Base-by-base conservation (phyloP, 2,797 vertebrate genomes). In the Oophaga sylvatica region DNA sequence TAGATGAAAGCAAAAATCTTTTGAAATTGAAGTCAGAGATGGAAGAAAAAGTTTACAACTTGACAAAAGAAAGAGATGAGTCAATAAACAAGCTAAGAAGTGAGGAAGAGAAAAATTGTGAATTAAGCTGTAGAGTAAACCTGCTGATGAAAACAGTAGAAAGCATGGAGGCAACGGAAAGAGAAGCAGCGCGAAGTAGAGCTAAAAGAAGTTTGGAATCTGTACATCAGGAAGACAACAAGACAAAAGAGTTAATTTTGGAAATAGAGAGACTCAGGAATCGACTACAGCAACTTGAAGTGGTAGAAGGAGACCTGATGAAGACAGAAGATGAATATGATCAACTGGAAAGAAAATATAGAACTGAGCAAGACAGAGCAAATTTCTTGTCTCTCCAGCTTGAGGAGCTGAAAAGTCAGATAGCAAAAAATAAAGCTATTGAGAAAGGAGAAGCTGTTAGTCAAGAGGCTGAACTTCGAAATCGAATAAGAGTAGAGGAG, bases 261-360 rank as follows among this genome's bases (percentile, higher is more conserved):
- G 98, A 99, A 93, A 96, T 98, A 0, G 97, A 98, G 89, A 95
- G 96, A 71, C 94, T 99, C 26, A 97, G 94, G 91, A 97, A 96
- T 87, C 95, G 97, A 1, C 95, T 99, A 15, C 96, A 97, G 88
- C 97, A 97, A 20, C 84, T 99, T n/a, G 97, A 99, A 91, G 97
- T 98, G 87, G 96, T 98, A 9, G 97, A 99, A 91, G 97, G 97
- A 77, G 98, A 99, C 91, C 89, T 99, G 90, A 96, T 99, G 96
- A 99, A 99, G 92, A 99, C 97, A 0, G 98, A 99, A 92, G 98
- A 99, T 20, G 96, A 98, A 89, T 99, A 98, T 45, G 97, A 98
- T 83, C 94, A 97, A 71, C 93, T 99, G 85, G 97, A 99, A 94
- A 97, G 96, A 93, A 99, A 96, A 89, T 98, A 97, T 91, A 94